Evolutionary conservation across 2,888 invertebrate species (phyloP).

Genomic region (Sinelater perroti): DNA sequence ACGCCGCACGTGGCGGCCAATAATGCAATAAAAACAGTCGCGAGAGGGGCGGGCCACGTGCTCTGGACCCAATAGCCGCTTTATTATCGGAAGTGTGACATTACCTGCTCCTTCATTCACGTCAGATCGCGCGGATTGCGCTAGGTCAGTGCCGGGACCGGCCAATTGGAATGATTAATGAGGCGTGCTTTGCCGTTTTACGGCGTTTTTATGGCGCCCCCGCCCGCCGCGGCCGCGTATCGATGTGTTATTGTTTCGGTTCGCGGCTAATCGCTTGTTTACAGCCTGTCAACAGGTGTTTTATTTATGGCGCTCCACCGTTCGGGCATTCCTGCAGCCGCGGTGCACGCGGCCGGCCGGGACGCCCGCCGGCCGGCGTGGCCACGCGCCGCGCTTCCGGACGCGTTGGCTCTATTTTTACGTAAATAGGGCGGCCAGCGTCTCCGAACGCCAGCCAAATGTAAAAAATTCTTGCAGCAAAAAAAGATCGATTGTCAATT

Average conservation of each 20-base stretch:
- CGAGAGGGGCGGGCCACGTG: slow-evolving; percentile 52
- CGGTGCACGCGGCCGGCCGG: neutral
- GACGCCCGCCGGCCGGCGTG: neutral
- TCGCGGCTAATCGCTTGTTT: slow-evolving; percentile 40
- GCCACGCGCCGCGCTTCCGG: slow-evolving; percentile 8
- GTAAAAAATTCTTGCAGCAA: too few relatives aligned
- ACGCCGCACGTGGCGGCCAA: slow-evolving; percentile 52
- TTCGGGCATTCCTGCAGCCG: slow-evolving; percentile 7
- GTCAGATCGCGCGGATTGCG: slow-evolving; percentile 46
- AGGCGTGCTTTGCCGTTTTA: slow-evolving; percentile 56
- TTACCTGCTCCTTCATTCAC: slow-evolving; percentile 49
- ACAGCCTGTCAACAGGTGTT: slow-evolving; percentile 44
- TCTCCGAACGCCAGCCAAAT: too few relatives aligned
- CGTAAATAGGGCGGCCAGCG: neutral
- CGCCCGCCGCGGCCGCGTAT: slow-evolving; percentile 46
- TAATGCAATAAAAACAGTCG: slow-evolving; percentile 57
- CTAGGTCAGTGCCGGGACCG: slow-evolving; percentile 47
- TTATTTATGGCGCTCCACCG: slow-evolving; percentile 40
- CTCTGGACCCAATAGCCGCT: slow-evolving; percentile 54
- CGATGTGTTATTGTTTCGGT: slow-evolving; percentile 38
- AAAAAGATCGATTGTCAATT: too few relatives aligned
- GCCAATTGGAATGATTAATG: slow-evolving; percentile 50
- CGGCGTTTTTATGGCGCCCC: slow-evolving; percentile 56
- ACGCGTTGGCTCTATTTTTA: slow-evolving; percentile 8
- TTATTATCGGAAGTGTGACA: slow-evolving; percentile 57